These are phyloP conservation scores for Lophius americanus DNA, from an alignment of 2,797 vertebrate species.

Conservation along the genomic window DNA sequence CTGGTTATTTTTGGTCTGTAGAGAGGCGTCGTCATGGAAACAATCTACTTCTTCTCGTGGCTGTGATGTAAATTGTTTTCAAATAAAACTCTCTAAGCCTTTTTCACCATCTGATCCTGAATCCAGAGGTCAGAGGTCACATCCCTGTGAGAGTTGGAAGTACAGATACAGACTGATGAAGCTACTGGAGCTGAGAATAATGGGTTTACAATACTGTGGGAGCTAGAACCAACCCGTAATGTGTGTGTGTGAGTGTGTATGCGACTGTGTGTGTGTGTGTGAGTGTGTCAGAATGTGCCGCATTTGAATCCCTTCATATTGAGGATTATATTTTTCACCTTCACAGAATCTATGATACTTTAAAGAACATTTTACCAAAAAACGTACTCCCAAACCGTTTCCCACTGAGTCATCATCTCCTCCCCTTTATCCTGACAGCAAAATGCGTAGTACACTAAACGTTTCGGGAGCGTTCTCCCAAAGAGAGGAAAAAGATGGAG, in stretches of 20 bases:
- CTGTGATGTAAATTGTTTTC: background rate
- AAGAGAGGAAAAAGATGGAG: no score
- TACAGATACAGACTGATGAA: constrained; percentile 9
- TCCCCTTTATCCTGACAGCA: no score
- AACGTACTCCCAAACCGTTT: no score
- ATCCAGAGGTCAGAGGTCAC: constrained; percentile 20
- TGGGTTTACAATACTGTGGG: constrained; percentile 21
- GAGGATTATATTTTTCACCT: background rate
- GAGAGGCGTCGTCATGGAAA: constrained; percentile 22
- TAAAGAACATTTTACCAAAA: no score
- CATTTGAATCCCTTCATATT: background rate
- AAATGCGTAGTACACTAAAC: no score
- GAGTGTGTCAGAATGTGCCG: background rate
- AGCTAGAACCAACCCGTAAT: constrained; percentile 26
- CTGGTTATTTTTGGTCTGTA: background rate
- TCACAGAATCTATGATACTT: no score
- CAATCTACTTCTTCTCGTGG: background rate
- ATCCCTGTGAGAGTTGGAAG: background rate
- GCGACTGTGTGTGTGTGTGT: constrained; percentile 19
- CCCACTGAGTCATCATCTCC: no score
- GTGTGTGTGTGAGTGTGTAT: constrained; percentile 27
- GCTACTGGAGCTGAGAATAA: constrained; percentile 29
- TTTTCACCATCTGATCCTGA: background rate
- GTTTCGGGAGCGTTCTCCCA: no score
- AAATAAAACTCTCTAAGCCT: background rate